These are phyloP conservation scores for Papilio gigon DNA, from an alignment of 2,888 invertebrate genomes.

Conservation along the genomic window DNA sequence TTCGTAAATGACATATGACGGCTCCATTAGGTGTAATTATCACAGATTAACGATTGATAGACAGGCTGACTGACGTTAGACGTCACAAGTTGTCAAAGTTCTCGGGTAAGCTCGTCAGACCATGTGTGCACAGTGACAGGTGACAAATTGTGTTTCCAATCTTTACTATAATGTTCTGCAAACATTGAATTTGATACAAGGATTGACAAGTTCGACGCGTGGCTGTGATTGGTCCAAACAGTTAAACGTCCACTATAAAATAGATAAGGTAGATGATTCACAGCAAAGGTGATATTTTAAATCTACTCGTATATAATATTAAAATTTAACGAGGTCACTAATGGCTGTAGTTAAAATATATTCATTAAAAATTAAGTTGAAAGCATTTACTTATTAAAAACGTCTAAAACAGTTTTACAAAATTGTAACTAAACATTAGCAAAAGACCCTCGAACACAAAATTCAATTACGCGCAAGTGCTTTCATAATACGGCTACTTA, in stretches of 20 bases:
- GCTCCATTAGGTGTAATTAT: conserved; percentile 26
- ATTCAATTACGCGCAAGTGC: conserved; percentile 33
- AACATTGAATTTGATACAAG: neutral
- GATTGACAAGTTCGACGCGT: neutral
- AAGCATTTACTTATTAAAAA: conserved; percentile 4
- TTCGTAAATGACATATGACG: conserved; percentile 15
- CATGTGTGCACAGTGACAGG: conserved; percentile 15
- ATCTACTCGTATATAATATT: too few relatives aligned
- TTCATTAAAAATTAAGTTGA: neutral
- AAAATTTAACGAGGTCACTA: neutral
- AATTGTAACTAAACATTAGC: conserved; percentile 5
- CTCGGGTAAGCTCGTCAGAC: conserved; percentile 14
- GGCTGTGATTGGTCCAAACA: neutral
- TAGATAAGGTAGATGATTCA: too few relatives aligned
- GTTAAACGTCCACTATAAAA: too few relatives aligned
- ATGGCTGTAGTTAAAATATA: neutral
- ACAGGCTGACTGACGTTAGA: conserved; percentile 22
- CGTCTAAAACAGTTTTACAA: neutral
- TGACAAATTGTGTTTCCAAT: conserved; percentile 33
- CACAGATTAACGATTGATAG: conserved; percentile 33
- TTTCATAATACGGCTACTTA: conserved; percentile 26
- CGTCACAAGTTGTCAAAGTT: neutral
- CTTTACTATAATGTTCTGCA: neutral
- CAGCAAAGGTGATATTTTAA: too few relatives aligned
- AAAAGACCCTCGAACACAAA: conserved; percentile 16